Conservation (phyloP, 2,888 invertebrate species). For the Lasioglossum leucozonium region DNA sequence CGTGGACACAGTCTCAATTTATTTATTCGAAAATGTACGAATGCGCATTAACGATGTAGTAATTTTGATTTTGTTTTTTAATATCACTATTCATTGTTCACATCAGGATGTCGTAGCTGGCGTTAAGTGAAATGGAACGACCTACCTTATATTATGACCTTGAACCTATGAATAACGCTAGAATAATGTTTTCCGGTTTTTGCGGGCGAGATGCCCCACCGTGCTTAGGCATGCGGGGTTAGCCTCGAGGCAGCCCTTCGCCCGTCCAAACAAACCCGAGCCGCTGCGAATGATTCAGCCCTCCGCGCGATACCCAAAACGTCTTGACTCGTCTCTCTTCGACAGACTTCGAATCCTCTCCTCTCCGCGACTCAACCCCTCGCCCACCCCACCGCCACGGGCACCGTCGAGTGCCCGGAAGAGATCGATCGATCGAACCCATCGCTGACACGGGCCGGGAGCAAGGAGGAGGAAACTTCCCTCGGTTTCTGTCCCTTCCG, state of each 20-base stretch:
- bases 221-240: no score
- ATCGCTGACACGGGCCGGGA: conserved; percentile 42
- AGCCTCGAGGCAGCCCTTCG: neutral
- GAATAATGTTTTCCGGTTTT: neutral
- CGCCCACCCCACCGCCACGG: no score
- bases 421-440: conserved; percentile 26
- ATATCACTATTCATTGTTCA: neutral
- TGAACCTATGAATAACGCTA: neutral
- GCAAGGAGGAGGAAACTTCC: conserved; percentile 27
- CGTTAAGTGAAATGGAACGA: no score
- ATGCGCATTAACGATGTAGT: neutral
- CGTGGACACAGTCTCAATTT: neutral
- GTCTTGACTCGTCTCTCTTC: neutral
- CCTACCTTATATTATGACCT: neutral
- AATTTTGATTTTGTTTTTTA: neutral
- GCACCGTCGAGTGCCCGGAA: neutral
- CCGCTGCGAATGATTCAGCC: neutral
- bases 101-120: neutral
- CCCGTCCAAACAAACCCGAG: neutral
- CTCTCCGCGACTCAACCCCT: neutral
- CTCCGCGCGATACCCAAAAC: neutral
- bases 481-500: conserved; percentile 20
- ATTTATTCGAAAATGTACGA: neutral
- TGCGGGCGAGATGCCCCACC: no score
- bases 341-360: neutral